Base-by-base conservation (phyloP, 1,140 invertebrate species). In the Listronotus oregonensis region DNA sequence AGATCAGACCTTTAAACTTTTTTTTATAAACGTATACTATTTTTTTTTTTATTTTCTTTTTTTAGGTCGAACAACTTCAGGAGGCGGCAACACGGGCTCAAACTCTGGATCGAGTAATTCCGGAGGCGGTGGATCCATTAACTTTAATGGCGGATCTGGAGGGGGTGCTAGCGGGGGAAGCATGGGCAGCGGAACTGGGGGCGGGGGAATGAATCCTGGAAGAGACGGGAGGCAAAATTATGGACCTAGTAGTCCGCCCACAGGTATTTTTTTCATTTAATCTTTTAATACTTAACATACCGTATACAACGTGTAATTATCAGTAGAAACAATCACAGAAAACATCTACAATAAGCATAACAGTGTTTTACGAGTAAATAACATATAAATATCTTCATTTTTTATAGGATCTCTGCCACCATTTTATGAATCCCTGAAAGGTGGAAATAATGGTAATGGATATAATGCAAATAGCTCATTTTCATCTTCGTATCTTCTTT, bases 391-490 rank as follows among this genome's bases (percentile, higher is more conserved):
- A 27, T 27, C 21, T 27, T 27, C 5, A 27, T 27, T 27, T 27
- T 55, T 18, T 17, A 12, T 14, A 61, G 90, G 90, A 0, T 91
- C 90, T 40, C 76, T 94, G 47, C 91, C 91, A 7, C 91, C 91
- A 0, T 93, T 94, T 72, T 92, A 92, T 72, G 91, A 93, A 79
- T 92, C 89, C 12, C 82, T 94, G 0, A 94, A 93, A 78, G 85
- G 86, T 51, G 89, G 89, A 10, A 88, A 88, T 73, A 89, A 89
- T 55, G 68, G 67, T 12, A 85, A 83, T 66, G 82, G 83, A 64
- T 85, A 83, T 66, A 83, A 82, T 63, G 79, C 78, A 12, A 78
- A 75, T 39, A 69, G 77, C 11, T 75, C 72, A 46, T 78, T 74
- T 59, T 68, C 76, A 3, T 75, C 75, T 21, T 79, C 78, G 62